Conservation (phyloP, 2,888 invertebrate species). For the Eugnorisma glareosa region DNA sequence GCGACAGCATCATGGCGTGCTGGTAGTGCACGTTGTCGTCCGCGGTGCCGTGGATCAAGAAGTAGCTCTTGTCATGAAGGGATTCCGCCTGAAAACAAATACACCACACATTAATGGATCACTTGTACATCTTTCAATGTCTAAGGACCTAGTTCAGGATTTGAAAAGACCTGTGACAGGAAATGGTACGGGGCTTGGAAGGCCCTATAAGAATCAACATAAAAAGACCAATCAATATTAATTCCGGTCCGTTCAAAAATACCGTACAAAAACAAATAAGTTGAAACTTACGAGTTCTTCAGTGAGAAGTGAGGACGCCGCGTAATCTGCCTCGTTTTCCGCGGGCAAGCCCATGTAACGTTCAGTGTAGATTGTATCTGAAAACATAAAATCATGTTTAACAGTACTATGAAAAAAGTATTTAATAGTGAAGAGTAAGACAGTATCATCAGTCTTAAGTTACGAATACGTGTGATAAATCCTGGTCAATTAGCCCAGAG, state of each 20-base stretch:
- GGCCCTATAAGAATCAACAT: neutral
- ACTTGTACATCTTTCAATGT: too few relatives aligned
- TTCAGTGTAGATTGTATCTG: slow-evolving; percentile 99
- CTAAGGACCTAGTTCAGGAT: neutral
- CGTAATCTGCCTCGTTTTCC: slow-evolving; percentile 94
- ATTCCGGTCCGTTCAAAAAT: neutral
- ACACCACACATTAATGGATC: too few relatives aligned
- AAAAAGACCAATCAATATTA: neutral
- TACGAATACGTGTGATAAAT: neutral
- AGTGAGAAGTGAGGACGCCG: slow-evolving; percentile 93
- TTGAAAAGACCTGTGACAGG: neutral
- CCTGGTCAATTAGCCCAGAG: neutral
- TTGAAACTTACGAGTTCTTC: slow-evolving; percentile 82
- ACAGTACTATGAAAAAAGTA: too few relatives aligned
- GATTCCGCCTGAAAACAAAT: slow-evolving; percentile 76
- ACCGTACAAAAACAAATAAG: too few relatives aligned
- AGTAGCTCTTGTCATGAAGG: slow-evolving; percentile 93
- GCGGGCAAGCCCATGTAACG: slow-evolving; percentile 97
- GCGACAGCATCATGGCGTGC: slow-evolving; percentile 97
- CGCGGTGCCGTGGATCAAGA: slow-evolving; percentile 98
- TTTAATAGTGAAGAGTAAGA: neutral
- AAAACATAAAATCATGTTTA: neutral
- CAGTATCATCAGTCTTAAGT: too few relatives aligned
- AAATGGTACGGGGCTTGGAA: neutral
- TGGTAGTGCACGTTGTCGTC: slow-evolving; percentile 99